Evolutionary conservation across 2,113 vertebrate genomes (phyloP), one percentile per base, ranked within the genome.

Genomic region (Ochotona curzoniae): DNA sequence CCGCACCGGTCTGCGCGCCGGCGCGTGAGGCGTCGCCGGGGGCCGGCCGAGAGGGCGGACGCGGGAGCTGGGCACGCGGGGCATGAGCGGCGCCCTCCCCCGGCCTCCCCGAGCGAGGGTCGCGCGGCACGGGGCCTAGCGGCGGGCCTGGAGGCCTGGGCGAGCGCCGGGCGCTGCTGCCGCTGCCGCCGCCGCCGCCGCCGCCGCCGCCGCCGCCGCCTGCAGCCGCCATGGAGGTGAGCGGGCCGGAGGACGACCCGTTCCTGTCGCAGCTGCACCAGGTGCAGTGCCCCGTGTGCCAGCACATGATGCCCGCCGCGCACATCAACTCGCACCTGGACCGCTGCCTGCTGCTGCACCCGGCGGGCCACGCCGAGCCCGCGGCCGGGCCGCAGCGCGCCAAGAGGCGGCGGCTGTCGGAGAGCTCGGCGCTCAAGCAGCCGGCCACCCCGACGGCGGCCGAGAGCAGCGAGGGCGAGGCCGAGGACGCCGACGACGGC

Each of bases 251-350:
- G 69, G 96, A 97, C 35, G 97, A 96, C 94, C 85, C 87, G 61
- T 3, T n/a, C 66, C 44, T 95, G 78, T 64, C 94, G 96, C 17
- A 95, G 81, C 85, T 96, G 88, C 95, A 93, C 93, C 96, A 92
- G 14, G 98, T 99, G 90, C 98, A 96, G 51, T 99, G 99, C 96
- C 99, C 99, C 0, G 98, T 99, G 49, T 99, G 99, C 97, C 94
- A 96, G 35, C 95, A 96, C 82, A 97, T 98, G 90, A 98, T 99
- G 84, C 95, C 96, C 7, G 94, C 96, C 12, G 83, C 87, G 13
- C 82, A 96, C 26, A 99, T 99, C 85, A 99, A 99, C 93, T 61
- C 96, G 74, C 99, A 99, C 92, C 98, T 99, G 93, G 99, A 99
- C 96, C 89, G 69, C 15, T 99, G 99, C 96, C 93, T 99, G 70